Conservation (phyloP, 1,140 invertebrate genomes). For the Aphaenogaster floridana region DNA sequence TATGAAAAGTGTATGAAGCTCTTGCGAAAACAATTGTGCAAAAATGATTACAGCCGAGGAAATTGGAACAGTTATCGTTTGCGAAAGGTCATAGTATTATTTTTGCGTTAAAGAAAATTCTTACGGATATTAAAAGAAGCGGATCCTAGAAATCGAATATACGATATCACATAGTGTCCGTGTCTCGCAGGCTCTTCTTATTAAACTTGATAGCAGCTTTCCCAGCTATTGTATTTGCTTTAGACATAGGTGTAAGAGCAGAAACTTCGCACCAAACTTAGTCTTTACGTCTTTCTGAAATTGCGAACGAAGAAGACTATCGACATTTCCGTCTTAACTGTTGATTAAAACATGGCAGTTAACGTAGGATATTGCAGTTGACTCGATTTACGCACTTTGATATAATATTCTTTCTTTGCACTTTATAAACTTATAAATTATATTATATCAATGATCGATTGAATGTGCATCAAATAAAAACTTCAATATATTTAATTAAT, state of each 20-base stretch:
- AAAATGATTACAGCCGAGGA: conserved; percentile 49
- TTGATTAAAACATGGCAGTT: conserved; percentile 75
- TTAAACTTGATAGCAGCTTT: conserved; percentile 65
- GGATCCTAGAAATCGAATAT: conserved; percentile 29
- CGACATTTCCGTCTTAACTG: conserved; percentile 47
- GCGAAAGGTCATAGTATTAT: conserved; percentile 52
- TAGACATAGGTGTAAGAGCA: conserved; percentile 53
- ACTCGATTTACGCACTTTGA: conserved; percentile 37
- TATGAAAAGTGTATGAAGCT: conserved; percentile 30
- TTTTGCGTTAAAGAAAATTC: conserved; percentile 63
- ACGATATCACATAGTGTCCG: conserved; percentile 38
- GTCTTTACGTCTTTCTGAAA: conserved; percentile 57
- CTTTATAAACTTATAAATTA: not conserved
- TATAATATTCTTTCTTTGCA: conserved; percentile 18
- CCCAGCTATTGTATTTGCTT: conserved; percentile 71
- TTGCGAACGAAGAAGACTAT: conserved; percentile 49
- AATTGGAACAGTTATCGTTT: conserved; percentile 36
- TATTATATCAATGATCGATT: conserved; percentile 3
- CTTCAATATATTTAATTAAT: conserved; percentile 10
- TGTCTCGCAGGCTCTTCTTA: conserved; percentile 39
- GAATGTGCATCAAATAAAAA: not conserved
- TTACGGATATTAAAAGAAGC: conserved; percentile 59
- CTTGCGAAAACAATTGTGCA: conserved; percentile 46
- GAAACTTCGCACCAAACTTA: conserved; percentile 45
- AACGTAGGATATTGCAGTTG: conserved; percentile 61